A percentile compares a stretch with the other conserved stretches of the same genome.
These are phyloP conservation scores for Lycia hirtaria DNA, from an alignment of 2,888 invertebrate species.

Conservation along the genomic window DNA sequence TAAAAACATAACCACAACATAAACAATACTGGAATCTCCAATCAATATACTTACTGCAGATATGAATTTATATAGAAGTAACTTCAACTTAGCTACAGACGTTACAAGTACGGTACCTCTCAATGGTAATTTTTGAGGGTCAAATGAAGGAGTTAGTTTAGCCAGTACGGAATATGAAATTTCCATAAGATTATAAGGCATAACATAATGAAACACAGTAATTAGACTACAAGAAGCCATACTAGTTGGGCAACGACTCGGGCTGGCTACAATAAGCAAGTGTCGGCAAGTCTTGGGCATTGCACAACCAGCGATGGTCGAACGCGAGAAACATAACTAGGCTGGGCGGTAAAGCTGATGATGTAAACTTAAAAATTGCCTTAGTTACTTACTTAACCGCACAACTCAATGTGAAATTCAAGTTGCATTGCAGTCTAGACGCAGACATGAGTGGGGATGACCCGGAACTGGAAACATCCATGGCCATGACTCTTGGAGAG, in stretches of 20 bases:
- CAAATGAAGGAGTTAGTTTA: not conserved
- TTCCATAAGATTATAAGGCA: constrained; percentile 59
- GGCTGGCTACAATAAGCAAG: constrained; percentile 80
- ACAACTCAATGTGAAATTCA: constrained; percentile 76
- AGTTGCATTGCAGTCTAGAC: constrained; percentile 71
- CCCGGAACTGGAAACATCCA: constrained; percentile 71
- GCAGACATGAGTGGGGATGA: constrained; percentile 60
- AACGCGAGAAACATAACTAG: constrained; percentile 85
- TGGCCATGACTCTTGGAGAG: constrained; percentile 63
- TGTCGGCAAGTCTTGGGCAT: constrained; percentile 76
- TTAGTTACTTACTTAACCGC: constrained; percentile 82
- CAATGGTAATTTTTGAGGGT: not conserved
- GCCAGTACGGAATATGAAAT: constrained; percentile 33
- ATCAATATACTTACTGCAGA: not conserved
- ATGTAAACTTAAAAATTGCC: constrained; percentile 85
- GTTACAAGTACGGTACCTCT: not conserved
- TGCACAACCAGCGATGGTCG: constrained; percentile 82
- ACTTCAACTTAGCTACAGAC: not conserved
- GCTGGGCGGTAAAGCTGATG: constrained; percentile 78
- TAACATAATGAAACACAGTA: constrained; percentile 73
- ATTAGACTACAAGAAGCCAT: constrained; percentile 79
- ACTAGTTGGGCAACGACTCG: constrained; percentile 78
- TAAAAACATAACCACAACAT: not conserved
- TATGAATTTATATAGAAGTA: not conserved
- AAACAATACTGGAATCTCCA: not conserved